Evolutionary conservation across 1,140 invertebrate species (phyloP).

Genomic region (Melipona quadrifasciata): DNA sequence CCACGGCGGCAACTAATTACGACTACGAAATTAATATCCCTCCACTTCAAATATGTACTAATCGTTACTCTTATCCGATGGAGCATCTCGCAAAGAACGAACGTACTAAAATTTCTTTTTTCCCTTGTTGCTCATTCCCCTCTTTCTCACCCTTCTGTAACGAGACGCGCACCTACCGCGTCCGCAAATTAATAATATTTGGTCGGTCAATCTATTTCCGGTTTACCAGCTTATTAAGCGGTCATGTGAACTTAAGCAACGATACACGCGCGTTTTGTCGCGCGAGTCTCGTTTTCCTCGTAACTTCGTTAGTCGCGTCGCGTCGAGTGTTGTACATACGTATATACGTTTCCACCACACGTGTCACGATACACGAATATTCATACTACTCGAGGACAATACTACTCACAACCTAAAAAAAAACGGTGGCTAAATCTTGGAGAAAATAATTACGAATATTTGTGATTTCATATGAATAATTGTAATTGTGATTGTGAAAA

Average conservation of each 20-base stretch:
- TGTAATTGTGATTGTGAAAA: no score
- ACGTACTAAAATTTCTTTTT: background rate
- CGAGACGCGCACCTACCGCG: background rate
- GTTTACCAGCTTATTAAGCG: constrained; percentile 29
- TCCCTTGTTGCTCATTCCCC: background rate
- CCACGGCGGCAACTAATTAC: no score
- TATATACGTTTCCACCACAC: no score
- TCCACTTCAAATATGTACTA: no score
- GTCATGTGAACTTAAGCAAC: constrained; percentile 18
- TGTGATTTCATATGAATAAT: no score
- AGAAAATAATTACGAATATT: no score
- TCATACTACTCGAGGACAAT: no score
- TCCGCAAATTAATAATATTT: constrained; percentile 14
- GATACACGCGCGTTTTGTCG: constrained; percentile 28
- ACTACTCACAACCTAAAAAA: no score
- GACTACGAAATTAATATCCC: no score
- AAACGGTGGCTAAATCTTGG: no score
- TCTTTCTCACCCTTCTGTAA: background rate
- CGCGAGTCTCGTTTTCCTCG: background rate
- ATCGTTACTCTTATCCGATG: background rate
- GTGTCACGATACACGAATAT: no score
- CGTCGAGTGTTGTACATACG: background rate
- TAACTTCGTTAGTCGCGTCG: background rate
- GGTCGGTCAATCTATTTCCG: constrained; percentile 22
- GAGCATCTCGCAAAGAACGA: background rate